A percentile compares a stretch with the other conserved stretches of the same genome.
Conservation (phyloP, 2,797 vertebrate genomes). For the Coregonus suidteri region DNA sequence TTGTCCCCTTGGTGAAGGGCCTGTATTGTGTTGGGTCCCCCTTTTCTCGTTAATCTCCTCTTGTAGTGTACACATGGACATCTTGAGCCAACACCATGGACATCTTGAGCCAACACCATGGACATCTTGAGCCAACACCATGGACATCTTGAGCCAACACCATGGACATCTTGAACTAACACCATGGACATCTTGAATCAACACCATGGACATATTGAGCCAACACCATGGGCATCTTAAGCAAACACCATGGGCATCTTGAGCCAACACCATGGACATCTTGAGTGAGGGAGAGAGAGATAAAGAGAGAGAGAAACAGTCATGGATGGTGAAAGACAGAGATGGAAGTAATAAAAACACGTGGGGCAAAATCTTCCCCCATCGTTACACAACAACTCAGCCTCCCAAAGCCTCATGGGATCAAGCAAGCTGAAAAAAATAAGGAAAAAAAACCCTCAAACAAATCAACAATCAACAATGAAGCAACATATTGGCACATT, state of each 20-base stretch:
- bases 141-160: no score
- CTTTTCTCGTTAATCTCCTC: not conserved
- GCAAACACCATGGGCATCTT: no score
- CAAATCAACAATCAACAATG: not conserved
- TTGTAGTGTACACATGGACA: not conserved
- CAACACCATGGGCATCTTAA: no score
- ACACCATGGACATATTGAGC: no score
- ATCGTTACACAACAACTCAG: not conserved
- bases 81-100: no score
- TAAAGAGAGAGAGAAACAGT: not conserved
- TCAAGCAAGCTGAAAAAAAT: not conserved
- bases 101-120: no score
- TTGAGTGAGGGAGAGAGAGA: not conserved
- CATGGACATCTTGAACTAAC: no score
- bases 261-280: no score
- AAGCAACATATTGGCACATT: not conserved
- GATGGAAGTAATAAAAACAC: not conserved
- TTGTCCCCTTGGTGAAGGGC: not conserved
- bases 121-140: no score
- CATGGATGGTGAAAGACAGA: not conserved
- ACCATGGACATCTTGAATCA: no score
- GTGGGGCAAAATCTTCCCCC: not conserved
- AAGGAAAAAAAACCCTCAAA: not conserved
- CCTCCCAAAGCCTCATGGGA: not conserved
- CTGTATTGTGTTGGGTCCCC: not conserved